Evolutionary conservation across 2,888 invertebrate species (phyloP), one percentile per base, ranked within the genome.

Genomic region (Andrena fulva): DNA sequence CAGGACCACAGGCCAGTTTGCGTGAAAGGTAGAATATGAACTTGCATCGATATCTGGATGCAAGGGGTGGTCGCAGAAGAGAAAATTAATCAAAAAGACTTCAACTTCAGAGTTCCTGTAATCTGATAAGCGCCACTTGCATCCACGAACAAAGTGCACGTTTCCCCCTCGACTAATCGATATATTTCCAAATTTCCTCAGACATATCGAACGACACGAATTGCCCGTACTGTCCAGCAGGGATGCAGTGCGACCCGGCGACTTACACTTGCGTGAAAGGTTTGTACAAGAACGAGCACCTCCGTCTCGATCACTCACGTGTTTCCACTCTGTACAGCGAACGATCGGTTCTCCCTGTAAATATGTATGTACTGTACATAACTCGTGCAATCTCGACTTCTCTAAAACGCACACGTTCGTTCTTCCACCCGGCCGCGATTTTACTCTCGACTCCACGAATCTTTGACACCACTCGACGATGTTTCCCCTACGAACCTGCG

Each of bases 181-280:
- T 42, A 66, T 54, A 69, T 69, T 63, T 48, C 33, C 31, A 16
- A 16, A 66, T 82, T 70, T 70, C 77, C 78, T 4, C 54, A 90
- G 90, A 70, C 12, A 80, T 80, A 5, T 68, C 73, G 16, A 60
- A 85, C 66, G 54, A 71, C 1, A 63, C 88, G 42, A 90, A 88
- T 50, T 94, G 94, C 75, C 91, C 92, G 0, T 97, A 97, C 90
- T 98, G 98, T 92, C 96, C 97, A 75, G 96, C 96, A 50, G 98
- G 97, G 84, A 96, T 96, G 66, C 95, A 95, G 48, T 98, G 98
- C 91, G 97, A 98, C 93, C 96, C 96, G 29, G 95, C 96, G 74
- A 97, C 97, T 4, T 97, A 97, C 33, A 97, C 97, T 85, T 98
- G 98, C 94, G 96, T 97, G 92, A 96, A 97, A 96, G 97, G 98